phyloP scores from a whole-genome alignment of 1,140 invertebrate species.

The Hermetia illucens region DNA sequence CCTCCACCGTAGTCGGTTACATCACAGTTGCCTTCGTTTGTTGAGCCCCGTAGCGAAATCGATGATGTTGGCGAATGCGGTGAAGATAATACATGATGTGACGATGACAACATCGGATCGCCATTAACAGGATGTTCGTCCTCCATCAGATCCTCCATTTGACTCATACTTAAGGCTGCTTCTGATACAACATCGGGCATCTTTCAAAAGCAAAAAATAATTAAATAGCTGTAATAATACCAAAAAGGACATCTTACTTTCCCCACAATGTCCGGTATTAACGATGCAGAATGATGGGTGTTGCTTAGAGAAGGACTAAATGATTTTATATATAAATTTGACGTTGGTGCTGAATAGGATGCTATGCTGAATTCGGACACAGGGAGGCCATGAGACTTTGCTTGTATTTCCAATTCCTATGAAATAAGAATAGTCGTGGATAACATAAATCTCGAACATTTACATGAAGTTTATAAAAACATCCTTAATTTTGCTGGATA shows the following conservation, averaged over 20 bases:
- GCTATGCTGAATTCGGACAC: slow-evolving; percentile 37
- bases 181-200: slow-evolving; percentile 40
- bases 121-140: slow-evolving; percentile 56
- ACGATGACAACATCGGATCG: slow-evolving; percentile 44
- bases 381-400: slow-evolving; percentile 50
- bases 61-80: slow-evolving; percentile 31
- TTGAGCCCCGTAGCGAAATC: not conserved
- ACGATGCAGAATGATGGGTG: slow-evolving; percentile 11
- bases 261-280: slow-evolving; percentile 14
- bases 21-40: no score
- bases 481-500: not conserved
- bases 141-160: slow-evolving; percentile 69
- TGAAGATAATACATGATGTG: slow-evolving; percentile 34
- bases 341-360: slow-evolving; percentile 23
- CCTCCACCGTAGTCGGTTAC: no score
- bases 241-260: slow-evolving; percentile 10
- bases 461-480: slow-evolving; percentile 4
- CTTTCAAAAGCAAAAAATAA: slow-evolving; percentile 19
- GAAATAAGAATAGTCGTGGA: slow-evolving; percentile 7
- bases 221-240: not conserved
- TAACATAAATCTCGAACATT: no score
- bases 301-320: slow-evolving; percentile 9
- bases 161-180: slow-evolving; percentile 45
- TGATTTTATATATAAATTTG: slow-evolving; percentile 18
- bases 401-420: slow-evolving; percentile 57